A percentile compares a stretch with the other conserved stretches of the same genome.
These are phyloP conservation scores for Arion vulgaris DNA, from an alignment of 1,140 invertebrate species.

Conservation along the genomic window DNA sequence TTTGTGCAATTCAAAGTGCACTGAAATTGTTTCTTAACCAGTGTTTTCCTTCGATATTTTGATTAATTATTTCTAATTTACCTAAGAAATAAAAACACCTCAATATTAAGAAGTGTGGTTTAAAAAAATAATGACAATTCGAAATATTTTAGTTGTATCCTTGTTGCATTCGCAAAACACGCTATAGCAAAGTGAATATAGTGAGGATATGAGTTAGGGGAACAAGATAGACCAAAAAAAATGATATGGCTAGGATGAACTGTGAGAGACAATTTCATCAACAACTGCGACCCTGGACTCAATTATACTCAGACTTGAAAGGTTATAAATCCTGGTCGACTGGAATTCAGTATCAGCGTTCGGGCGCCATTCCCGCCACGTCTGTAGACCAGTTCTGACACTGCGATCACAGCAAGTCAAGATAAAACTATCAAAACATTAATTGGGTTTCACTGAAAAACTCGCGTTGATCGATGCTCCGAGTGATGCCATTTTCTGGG, in stretches of 20 bases:
- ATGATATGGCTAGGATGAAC: not conserved
- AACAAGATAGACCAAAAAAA: not conserved
- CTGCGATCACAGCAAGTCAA: constrained; percentile 16
- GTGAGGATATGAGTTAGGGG: no score
- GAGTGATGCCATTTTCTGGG: not conserved
- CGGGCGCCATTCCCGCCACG: not conserved
- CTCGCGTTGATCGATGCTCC: constrained; percentile 21
- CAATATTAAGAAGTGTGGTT: no score
- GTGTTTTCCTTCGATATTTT: no score
- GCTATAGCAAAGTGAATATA: no score
- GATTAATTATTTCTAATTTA: no score
- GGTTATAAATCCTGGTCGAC: not conserved
- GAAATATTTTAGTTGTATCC: no score
- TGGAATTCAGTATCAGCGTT: not conserved
- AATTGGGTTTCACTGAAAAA: constrained; percentile 28
- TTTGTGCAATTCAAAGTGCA: no score
- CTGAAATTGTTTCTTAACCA: no score
- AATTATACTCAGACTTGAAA: not conserved
- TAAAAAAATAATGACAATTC: no score
- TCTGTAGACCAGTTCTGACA: constrained; percentile 1
- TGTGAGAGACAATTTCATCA: not conserved
- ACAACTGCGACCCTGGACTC: not conserved
- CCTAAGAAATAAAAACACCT: no score
- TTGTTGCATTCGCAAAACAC: no score
- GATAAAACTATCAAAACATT: constrained; percentile 36